A percentile compares a stretch with the other conserved stretches of the same genome.
phyloP scores from a whole-genome alignment of 37 sponge, comb jelly and placozoan genomes.

The Mnemiopsis leidyi region DNA sequence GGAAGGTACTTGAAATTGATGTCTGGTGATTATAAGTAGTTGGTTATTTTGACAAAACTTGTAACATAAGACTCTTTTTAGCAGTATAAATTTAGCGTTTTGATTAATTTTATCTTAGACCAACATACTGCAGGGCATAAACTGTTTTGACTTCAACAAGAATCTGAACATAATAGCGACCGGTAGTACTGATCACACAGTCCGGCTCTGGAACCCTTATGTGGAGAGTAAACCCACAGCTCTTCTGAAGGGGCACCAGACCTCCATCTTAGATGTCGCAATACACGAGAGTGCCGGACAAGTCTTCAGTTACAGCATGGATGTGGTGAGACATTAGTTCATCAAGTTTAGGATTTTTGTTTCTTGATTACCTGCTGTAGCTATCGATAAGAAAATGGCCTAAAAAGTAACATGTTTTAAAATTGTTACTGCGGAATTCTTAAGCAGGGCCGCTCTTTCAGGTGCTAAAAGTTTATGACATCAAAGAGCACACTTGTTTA shows the following conservation, averaged over 20 bases:
- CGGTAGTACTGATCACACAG: slow-evolving; percentile 86
- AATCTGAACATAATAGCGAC: slow-evolving; percentile 82
- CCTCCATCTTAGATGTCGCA: slow-evolving; percentile 77
- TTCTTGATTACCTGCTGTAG: no score
- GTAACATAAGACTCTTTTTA: no score
- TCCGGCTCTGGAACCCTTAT: slow-evolving; percentile 94
- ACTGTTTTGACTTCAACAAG: slow-evolving; percentile 84
- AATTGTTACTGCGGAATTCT: no score
- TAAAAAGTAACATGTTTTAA: no score
- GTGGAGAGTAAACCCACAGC: slow-evolving; percentile 83
- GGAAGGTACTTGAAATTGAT: no score
- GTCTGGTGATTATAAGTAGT: no score
- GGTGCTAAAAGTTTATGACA: slow-evolving; percentile 75
- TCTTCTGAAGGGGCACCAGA: slow-evolving; percentile 72
- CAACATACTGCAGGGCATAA: slow-evolving; percentile 78
- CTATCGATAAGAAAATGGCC: no score
- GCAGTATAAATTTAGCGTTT: no score
- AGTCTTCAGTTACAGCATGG: slow-evolving; percentile 81
- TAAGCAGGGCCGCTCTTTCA: no score
- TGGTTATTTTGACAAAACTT: no score
- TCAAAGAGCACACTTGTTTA: slow-evolving; percentile 78
- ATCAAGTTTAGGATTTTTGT: no score
- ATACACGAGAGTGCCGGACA: slow-evolving; percentile 68
- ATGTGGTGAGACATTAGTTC: slow-evolving; percentile 72
- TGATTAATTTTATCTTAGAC: no score